phyloP scores from a whole-genome alignment of 2,113 vertebrate genomes.

The Peucedramus taeniatus region DNA sequence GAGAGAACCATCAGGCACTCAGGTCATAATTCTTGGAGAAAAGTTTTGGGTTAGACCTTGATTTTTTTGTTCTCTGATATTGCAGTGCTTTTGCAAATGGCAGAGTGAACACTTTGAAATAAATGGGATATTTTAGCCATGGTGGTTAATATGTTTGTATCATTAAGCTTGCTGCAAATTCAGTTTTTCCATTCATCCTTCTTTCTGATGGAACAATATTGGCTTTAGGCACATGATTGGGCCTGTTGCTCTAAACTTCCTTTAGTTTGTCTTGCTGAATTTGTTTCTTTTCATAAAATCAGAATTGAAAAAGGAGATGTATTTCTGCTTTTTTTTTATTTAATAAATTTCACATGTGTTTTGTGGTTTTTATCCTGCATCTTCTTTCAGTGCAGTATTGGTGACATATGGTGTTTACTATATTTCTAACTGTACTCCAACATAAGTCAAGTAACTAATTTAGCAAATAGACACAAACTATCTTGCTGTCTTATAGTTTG shows the following conservation, averaged over 20 bases:
- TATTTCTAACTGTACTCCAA: neutral
- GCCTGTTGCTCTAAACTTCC: neutral
- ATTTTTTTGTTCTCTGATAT: neutral
- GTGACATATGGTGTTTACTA: neutral
- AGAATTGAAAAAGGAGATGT: neutral
- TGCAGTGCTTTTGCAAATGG: accelerated
- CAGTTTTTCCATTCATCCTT: neutral
- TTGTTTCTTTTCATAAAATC: neutral
- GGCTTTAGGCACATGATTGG: neutral
- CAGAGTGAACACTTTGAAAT: neutral
- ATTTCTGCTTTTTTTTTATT: neutral
- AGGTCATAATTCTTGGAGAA: neutral
- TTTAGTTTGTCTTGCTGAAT: neutral
- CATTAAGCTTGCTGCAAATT: neutral
- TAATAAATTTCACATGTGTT: neutral
- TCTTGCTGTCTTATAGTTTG: neutral
- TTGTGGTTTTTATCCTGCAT: neutral
- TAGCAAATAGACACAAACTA: neutral
- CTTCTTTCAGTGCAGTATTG: neutral
- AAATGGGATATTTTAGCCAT: neutral
- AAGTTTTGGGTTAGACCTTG: neutral
- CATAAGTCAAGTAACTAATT: neutral
- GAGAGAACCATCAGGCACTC: neutral
- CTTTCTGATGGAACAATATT: neutral
- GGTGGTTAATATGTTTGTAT: neutral